phyloP scores from a whole-genome alignment of 2,797 vertebrate species.

The Premnoplex brunnescens region DNA sequence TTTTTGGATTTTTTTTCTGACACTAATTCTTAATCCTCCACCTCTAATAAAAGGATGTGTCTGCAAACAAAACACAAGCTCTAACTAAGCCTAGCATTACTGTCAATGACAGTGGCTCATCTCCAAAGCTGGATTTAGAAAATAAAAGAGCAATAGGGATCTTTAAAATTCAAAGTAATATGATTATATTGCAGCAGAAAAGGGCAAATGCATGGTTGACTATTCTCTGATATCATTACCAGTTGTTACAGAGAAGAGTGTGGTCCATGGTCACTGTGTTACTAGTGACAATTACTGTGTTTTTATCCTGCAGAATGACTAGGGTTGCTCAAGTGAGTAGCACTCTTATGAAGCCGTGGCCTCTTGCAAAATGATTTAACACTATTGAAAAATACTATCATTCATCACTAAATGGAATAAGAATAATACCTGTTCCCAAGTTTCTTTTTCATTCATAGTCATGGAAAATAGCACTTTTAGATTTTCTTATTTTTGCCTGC shows the following conservation, averaged over 20 bases:
- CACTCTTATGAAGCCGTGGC: background rate
- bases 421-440: background rate
- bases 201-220: background rate
- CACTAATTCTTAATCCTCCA: background rate
- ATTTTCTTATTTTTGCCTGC: background rate
- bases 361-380: background rate
- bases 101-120: background rate
- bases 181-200: background rate
- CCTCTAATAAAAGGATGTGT: background rate
- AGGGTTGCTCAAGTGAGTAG: background rate
- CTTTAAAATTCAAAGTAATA: background rate
- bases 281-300: background rate
- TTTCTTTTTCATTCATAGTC: background rate
- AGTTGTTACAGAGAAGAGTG: background rate
- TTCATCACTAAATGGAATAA: background rate
- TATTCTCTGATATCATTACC: background rate
- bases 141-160: background rate
- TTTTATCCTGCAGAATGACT: background rate
- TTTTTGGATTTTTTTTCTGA: accelerated
- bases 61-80: slow-evolving; percentile 6
- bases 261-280: background rate
- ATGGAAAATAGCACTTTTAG: background rate
- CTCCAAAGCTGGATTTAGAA: background rate
- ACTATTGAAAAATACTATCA: background rate
- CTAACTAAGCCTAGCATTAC: background rate